These are phyloP conservation scores for Argentina silus DNA, from an alignment of 2,797 vertebrate genomes.

Conservation along the genomic window DNA sequence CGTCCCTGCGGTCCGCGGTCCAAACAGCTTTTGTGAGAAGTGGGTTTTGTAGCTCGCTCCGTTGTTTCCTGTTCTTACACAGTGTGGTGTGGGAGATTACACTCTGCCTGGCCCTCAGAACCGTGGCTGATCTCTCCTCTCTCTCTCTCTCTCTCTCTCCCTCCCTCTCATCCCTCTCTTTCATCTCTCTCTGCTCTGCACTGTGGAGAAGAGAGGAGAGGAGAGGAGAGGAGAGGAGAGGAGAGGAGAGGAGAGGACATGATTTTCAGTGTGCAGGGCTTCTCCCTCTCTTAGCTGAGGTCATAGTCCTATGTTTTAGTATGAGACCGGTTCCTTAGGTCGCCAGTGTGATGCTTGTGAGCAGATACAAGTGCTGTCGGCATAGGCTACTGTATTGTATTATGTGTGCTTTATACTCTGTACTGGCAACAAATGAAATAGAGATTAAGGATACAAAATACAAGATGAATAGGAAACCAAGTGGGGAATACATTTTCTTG, in stretches of 20 bases:
- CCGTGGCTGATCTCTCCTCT: conserved; percentile 40
- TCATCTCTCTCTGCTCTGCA: neutral
- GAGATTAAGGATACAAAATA: too few species aligned
- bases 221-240: neutral
- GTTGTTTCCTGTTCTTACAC: conserved; percentile 38
- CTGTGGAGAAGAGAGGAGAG: neutral
- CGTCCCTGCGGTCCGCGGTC: conserved; percentile 24
- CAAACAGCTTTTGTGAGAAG: conserved; percentile 3
- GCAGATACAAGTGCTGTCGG: neutral
- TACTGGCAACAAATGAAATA: neutral
- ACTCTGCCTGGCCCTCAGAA: conserved; percentile 36
- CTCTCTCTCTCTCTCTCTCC: neutral
- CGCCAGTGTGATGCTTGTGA: neutral
- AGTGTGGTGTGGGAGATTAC: conserved; percentile 44
- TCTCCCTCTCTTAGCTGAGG: neutral
- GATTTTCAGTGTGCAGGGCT: neutral
- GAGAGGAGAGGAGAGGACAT: neutral
- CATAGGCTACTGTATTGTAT: neutral
- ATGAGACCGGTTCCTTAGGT: neutral
- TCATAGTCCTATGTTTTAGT: neutral
- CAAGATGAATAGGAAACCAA: neutral
- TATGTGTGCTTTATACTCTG: neutral
- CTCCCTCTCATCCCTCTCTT: neutral
- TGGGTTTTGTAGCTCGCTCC: conserved; percentile 33
- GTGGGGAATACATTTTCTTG: neutral